Base-by-base conservation (phyloP, 2,888 invertebrate species). In the Cepaea hortensis region DNA sequence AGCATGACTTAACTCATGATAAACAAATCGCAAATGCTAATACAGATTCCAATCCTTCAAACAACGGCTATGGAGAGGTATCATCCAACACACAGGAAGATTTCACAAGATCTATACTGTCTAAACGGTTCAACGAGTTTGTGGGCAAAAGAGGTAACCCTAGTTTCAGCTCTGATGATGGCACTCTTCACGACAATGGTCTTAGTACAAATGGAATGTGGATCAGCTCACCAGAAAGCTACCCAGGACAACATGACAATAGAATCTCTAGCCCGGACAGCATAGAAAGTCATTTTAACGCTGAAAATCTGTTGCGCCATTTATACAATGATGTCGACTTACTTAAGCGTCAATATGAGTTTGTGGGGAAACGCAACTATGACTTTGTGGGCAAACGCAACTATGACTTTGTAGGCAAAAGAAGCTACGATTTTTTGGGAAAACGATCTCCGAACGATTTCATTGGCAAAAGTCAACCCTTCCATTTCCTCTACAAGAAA, bases 111-210 rank as follows among this genome's bases (percentile, higher is more conserved):
- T 46, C 15, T 50, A 5, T 72, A 9, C 7, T 61, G n/a, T 23
- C 85, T 35, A 85, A 85, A 18, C 15, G 85, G 20, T 85, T 85
- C 23, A 85, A 50, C 15, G 85, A 85, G 61, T 85, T 85, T 55
- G 72, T 85, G 18, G 85, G 85, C 20, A 85, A 85, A 65, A 50
- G 81, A n/a, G 70, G n/a, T 15, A n/a, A 3, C 15, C 3, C 20
- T n/a, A 4, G 2, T 65, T 3, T 15, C 3, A 65, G n/a, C 15
- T 18, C 65, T 15, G 62, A 18, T 13, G 65, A 62, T 5, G 50
- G 50, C 18, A 61, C 6, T 77, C 55, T 55, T 6, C 55, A 1
- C 1, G 18, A 50, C 46, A 18, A 23, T 48, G 18, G 20, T 48
- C 48, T 75, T 20, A 65, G 23, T 18, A 35, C 61, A 18, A 2